phyloP scores from a whole-genome alignment of 2,888 invertebrate genomes.

The Sarcophaga variegata region DNA sequence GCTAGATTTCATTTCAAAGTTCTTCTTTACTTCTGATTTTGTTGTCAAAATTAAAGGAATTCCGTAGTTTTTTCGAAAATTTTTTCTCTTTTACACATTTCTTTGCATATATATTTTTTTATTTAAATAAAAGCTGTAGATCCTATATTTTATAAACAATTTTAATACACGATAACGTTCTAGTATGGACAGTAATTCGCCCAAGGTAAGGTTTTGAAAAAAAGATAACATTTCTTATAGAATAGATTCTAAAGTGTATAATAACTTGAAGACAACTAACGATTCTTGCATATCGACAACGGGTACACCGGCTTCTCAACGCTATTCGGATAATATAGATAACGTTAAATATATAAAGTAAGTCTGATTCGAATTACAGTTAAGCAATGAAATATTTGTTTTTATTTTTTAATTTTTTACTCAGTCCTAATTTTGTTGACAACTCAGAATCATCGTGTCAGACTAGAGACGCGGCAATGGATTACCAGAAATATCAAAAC shows the following conservation, averaged over 20 bases:
- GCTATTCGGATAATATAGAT: constrained; percentile 62
- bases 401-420: not conserved
- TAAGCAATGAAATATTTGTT: not conserved
- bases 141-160: constrained; percentile 12
- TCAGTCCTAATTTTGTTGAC: constrained; percentile 69
- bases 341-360: constrained; percentile 71
- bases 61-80: constrained; percentile 14
- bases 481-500: constrained; percentile 59
- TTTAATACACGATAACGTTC: not conserved
- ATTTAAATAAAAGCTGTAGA: not conserved
- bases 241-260: not conserved
- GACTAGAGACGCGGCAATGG: constrained; percentile 58
- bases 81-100: not conserved
- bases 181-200: constrained; percentile 48
- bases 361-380: constrained; percentile 17
- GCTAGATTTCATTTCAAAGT: not conserved
- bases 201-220: constrained; percentile 22
- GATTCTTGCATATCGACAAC: constrained; percentile 70
- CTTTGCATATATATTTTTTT: not conserved
- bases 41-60: constrained; percentile 37
- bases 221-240: not conserved
- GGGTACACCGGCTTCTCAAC: constrained; percentile 64
- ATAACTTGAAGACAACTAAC: constrained; percentile 61
- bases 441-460: constrained; percentile 71
- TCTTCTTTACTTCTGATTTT: constrained; percentile 35